phyloP scores from a whole-genome alignment of 1,140 invertebrate genomes.

The Drosophila nebulosa region DNA sequence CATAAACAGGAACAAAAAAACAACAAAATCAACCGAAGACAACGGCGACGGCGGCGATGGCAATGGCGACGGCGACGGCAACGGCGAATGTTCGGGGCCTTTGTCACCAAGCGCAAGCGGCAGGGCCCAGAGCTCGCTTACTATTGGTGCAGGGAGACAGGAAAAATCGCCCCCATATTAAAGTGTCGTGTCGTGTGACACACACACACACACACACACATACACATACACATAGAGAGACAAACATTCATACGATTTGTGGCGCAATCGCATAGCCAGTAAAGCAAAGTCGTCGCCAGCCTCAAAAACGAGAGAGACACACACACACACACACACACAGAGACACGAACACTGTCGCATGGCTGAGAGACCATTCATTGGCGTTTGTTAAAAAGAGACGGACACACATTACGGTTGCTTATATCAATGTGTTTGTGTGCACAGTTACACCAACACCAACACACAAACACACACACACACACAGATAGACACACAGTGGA shows the following conservation, averaged over 20 bases:
- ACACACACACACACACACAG: conserved; percentile 17
- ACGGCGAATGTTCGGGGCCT: conserved; percentile 44
- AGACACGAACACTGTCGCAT: conserved; percentile 24
- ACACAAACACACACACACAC: not conserved
- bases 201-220: conserved; percentile 34
- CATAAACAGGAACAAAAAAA: conserved; percentile 12
- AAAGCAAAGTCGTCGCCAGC: not conserved
- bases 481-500: not conserved
- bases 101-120: conserved; percentile 54
- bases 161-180: conserved; percentile 74
- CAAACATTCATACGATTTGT: conserved; percentile 35
- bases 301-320: conserved; percentile 16
- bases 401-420: conserved; percentile 44
- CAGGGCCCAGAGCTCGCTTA: conserved; percentile 53
- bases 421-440: not conserved
- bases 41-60: conserved; percentile 9
- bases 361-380: conserved; percentile 35
- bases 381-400: conserved; percentile 56
- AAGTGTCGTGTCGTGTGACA: conserved; percentile 72
- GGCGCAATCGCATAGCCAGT: conserved; percentile 64
- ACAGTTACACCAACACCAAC: not conserved
- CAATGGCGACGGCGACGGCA: conserved; percentile 15
- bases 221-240: conserved; percentile 12
- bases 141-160: conserved; percentile 76
- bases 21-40: not conserved